Evolutionary conservation across 1,140 invertebrate genomes (phyloP).

Genomic region (Chymomyza costata): DNA sequence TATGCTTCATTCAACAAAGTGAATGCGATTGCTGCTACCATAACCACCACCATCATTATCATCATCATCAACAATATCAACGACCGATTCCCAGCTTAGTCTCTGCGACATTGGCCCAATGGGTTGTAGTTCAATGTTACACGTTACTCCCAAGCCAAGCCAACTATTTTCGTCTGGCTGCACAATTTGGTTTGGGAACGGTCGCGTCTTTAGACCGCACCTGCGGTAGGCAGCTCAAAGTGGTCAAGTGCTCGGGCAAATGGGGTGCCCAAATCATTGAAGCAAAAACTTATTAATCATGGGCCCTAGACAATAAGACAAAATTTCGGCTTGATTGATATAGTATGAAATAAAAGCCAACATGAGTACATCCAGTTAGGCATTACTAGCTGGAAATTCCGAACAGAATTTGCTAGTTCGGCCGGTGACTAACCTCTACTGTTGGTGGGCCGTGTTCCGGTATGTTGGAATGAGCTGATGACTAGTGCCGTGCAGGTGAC

Average conservation of each 20-base stretch:
- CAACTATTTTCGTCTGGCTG: conserved; percentile 57
- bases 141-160: conserved; percentile 4
- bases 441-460: too few relatives aligned
- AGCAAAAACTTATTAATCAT: conserved; percentile 30
- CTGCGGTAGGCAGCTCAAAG: neutral
- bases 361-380: too few relatives aligned
- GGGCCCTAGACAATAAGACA: neutral
- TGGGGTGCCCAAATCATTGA: conserved; percentile 23
- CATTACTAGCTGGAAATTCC: too few relatives aligned
- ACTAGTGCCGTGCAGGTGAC: too few relatives aligned
- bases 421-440: too few relatives aligned
- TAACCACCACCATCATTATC: too few relatives aligned
- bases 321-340: neutral
- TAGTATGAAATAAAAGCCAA: neutral
- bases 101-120: conserved; percentile 10
- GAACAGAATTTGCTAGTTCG: too few relatives aligned
- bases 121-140: too few relatives aligned
- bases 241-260: neutral
- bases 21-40: too few relatives aligned
- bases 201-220: conserved; percentile 3
- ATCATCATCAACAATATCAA: too few relatives aligned
- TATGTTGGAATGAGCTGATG: too few relatives aligned
- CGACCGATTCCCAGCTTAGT: too few relatives aligned
- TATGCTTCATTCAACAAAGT: conserved; percentile 53
- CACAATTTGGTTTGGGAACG: conserved; percentile 23